phyloP scores from a whole-genome alignment of 2,113 vertebrate genomes.

The Stomatorhinus ivindoensis region DNA sequence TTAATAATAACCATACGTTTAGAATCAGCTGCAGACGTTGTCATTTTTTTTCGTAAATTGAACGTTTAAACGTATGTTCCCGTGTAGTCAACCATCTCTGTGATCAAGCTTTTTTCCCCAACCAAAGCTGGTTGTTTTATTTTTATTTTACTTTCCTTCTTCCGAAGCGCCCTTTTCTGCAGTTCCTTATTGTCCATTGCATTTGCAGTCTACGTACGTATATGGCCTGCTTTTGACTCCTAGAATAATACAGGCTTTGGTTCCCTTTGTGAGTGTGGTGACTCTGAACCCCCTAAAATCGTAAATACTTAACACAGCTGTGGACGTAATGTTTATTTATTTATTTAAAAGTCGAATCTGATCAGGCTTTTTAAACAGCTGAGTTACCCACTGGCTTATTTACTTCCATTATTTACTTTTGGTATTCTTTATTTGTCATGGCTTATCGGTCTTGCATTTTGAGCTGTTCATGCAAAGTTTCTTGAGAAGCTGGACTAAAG shows the following conservation, averaged over 20 bases:
- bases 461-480: background rate
- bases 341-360: background rate
- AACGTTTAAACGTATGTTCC: background rate
- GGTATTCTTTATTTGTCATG: background rate
- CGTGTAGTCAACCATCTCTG: background rate
- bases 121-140: background rate
- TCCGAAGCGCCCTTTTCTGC: background rate
- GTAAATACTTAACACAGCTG: background rate
- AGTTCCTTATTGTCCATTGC: background rate
- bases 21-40: background rate
- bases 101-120: background rate
- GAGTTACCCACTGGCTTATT: background rate
- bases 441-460: background rate
- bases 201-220: background rate
- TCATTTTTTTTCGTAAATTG: background rate
- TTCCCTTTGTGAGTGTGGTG: background rate
- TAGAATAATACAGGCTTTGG: background rate
- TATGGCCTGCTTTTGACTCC: background rate
- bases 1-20: background rate
- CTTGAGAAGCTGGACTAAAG: slow-evolving; percentile 3
- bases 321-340: background rate
- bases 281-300: background rate
- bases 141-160: background rate
- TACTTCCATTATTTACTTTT: background rate
- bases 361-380: background rate